Evolutionary conservation across 2,113 vertebrate genomes (phyloP).

Genomic region (Chlorodrepanis virens): DNA sequence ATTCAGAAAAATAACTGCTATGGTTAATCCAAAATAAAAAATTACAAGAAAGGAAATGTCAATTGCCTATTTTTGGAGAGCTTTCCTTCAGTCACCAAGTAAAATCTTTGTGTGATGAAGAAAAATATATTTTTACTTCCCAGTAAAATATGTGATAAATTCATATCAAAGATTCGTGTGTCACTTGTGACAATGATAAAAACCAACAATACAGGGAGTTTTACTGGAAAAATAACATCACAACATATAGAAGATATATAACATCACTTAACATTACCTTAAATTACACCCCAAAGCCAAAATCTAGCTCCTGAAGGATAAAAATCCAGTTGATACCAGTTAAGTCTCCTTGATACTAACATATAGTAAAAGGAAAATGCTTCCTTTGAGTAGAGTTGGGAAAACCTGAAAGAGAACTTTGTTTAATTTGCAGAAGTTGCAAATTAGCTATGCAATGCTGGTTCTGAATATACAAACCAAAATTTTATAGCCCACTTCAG

Average conservation of each 20-base stretch:
- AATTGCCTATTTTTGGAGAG: background rate
- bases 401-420: conserved; percentile 5
- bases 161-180: background rate
- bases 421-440: background rate
- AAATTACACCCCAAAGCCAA: background rate
- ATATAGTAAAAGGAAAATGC: background rate
- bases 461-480: background rate
- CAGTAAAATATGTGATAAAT: background rate
- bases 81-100: background rate
- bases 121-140: background rate
- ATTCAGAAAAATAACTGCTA: conserved; percentile 18
- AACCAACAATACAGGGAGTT: background rate
- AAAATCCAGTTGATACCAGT: background rate
- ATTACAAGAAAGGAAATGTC: conserved; percentile 9
- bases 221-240: background rate
- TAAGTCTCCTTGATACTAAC: background rate
- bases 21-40: conserved; percentile 3
- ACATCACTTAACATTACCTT: background rate
- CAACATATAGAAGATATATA: background rate
- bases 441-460: background rate
- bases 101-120: background rate
- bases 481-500: background rate
- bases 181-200: background rate
- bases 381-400: background rate
- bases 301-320: background rate